Evolutionary conservation across 2,888 invertebrate genomes (phyloP).

Genomic region (Lacanobia oleracea): DNA sequence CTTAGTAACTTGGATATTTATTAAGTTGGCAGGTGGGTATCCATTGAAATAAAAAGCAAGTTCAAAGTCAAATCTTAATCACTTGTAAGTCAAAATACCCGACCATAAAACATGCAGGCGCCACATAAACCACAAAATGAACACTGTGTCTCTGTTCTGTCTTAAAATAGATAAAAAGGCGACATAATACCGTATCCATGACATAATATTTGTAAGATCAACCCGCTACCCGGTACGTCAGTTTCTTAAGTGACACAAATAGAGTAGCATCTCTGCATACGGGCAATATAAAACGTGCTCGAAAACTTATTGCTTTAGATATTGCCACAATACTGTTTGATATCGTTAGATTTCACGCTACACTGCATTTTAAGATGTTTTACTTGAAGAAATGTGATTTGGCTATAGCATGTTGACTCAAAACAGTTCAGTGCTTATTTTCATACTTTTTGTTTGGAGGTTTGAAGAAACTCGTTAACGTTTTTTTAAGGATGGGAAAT

Average conservation of each 20-base stretch:
- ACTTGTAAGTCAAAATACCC: background rate
- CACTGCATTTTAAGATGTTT: slow-evolving; percentile 29
- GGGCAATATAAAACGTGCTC: slow-evolving; percentile 89
- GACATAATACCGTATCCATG: slow-evolving; percentile 46
- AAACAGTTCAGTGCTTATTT: background rate
- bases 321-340: slow-evolving; percentile 68
- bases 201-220: slow-evolving; percentile 21
- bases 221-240: slow-evolving; percentile 60
- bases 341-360: slow-evolving; percentile 62
- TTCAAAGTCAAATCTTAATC: too few relatives aligned
- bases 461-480: background rate
- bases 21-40: too few relatives aligned
- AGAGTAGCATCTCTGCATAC: slow-evolving; percentile 84
- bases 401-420: slow-evolving; percentile 4
- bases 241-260: slow-evolving; percentile 87
- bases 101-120: background rate
- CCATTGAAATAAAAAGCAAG: too few relatives aligned
- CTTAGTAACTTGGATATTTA: too few relatives aligned
- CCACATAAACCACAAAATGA: background rate
- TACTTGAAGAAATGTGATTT: slow-evolving; percentile 28
- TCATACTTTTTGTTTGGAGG: background rate
- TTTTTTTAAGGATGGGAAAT: too few relatives aligned
- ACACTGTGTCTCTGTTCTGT: background rate
- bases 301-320: slow-evolving; percentile 79
- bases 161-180: background rate